Evolutionary conservation across 1,140 invertebrate genomes (phyloP), one percentile per base, ranked within the genome.

Genomic region (Meloidogyne exigua): DNA sequence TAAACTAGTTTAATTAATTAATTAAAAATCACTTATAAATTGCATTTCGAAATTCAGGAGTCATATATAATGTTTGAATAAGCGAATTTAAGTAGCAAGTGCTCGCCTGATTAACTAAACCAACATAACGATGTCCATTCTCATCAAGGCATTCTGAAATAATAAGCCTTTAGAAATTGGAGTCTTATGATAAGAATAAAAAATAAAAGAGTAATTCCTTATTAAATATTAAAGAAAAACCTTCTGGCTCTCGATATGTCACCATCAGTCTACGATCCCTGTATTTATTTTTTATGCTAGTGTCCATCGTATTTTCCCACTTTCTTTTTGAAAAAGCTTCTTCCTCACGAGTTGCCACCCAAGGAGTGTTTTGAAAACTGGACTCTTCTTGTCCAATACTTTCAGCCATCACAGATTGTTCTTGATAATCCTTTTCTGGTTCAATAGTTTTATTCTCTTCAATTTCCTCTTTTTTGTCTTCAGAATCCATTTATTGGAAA

Each of bases 71-170:
- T 1, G 93, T 92, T 89, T 96, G 94, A 1, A 96, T 89, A 28
- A 95, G 88, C 89, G 93, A 94, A 87, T 95, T 96, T 15, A 96
- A 89, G 87, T 95, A 95, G 87, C 94, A 95, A 0, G 94, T 95
- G 93, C 95, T 95, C 0, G 93, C 93, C 88, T 95, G 93, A 88
- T 96, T 96, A 0, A 95, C 93, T 42, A 96, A 89, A 49, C 94
- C 94, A 11, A 94, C 93, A 89, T 93, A 94, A 77, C 89, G 28
- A 57, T 88, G 84, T 12, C 39, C 72, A 44, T 85, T 84, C 63
- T 84, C 84, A 74, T 87, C 87, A 21, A 26, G 42, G 32, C 71
- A 83, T 26, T 80, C 77, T 78, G 57, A 15, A 79, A 32, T 32
- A 32, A 32, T 32, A 80, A 68, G 18, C 1, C 25, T 63, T 5